These are phyloP conservation scores for Euclidia mi DNA, from an alignment of 2,888 invertebrate species.

Conservation along the genomic window DNA sequence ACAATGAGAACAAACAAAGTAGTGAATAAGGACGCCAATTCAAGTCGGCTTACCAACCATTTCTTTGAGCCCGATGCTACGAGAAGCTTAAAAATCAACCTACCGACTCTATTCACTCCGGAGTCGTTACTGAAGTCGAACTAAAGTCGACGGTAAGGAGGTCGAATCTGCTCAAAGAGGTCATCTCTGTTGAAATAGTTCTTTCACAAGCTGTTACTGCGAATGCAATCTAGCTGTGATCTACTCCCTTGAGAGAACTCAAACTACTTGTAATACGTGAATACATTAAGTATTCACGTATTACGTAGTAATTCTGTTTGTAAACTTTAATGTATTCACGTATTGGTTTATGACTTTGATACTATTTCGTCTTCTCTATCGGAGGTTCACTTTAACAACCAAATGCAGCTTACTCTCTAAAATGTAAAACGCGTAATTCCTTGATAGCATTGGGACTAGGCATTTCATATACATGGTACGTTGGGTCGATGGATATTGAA, in stretches of 20 bases:
- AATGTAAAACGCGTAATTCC: no score
- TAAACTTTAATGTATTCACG: neutral
- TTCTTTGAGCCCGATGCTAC: constrained; percentile 48
- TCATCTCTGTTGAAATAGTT: constrained; percentile 40
- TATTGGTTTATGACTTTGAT: neutral
- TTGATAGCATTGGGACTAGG: no score
- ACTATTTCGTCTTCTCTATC: no score
- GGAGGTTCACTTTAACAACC: no score
- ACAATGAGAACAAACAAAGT: constrained; percentile 50
- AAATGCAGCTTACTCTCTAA: no score
- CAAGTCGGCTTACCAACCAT: constrained; percentile 63
- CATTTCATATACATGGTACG: no score
- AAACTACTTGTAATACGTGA: neutral
- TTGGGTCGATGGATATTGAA: no score
- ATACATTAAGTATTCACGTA: no score
- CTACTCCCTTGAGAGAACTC: constrained; percentile 1
- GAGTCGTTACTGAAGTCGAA: constrained; percentile 63
- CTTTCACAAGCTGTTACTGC: constrained; percentile 29
- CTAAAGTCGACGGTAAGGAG: constrained; percentile 62
- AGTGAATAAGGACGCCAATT: constrained; percentile 59
- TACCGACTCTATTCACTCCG: constrained; percentile 63
- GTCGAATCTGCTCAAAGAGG: constrained; percentile 34
- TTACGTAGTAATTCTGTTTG: neutral
- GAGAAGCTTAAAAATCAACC: constrained; percentile 69
- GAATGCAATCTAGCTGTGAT: constrained; percentile 20